These are phyloP conservation scores for Hypena proboscidalis DNA, from an alignment of 2,888 invertebrate species.

Conservation along the genomic window DNA sequence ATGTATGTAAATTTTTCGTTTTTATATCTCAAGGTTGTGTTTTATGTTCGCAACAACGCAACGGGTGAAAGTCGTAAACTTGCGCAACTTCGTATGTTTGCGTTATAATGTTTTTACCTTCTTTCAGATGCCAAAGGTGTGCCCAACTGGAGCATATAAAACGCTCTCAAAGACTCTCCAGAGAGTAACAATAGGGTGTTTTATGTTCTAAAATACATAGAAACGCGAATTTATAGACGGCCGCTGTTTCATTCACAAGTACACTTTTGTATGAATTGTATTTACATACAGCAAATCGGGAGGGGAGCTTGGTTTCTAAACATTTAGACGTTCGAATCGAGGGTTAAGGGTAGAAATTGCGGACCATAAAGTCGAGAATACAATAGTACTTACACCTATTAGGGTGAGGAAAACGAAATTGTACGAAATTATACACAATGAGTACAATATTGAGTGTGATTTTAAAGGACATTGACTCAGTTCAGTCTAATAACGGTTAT, in stretches of 20 bases:
- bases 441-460: constrained; percentile 9
- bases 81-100: constrained; percentile 34
- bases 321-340: constrained; percentile 41
- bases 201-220: constrained; percentile 58
- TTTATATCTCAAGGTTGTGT: constrained; percentile 20
- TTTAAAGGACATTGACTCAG: too few relatives aligned
- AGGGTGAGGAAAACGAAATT: constrained; percentile 39
- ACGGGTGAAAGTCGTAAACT: constrained; percentile 36
- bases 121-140: constrained; percentile 55
- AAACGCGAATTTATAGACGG: constrained; percentile 55
- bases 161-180: constrained; percentile 63
- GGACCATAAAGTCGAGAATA: constrained; percentile 49
- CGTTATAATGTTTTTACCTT: constrained; percentile 44
- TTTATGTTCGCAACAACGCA: constrained; percentile 15
- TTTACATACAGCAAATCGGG: constrained; percentile 39
- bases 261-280: constrained; percentile 48
- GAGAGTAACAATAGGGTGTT: constrained; percentile 69
- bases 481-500: too few relatives aligned
- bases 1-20: too few relatives aligned
- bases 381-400: constrained; percentile 51
- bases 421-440: constrained; percentile 52
- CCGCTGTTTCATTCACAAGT: constrained; percentile 49
- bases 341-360: constrained; percentile 38
- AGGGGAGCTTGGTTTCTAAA: constrained; percentile 38
- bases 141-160: constrained; percentile 65